Evolutionary conservation across 2,797 vertebrate genomes (phyloP).

Genomic region (Acanthurus lineatus): DNA sequence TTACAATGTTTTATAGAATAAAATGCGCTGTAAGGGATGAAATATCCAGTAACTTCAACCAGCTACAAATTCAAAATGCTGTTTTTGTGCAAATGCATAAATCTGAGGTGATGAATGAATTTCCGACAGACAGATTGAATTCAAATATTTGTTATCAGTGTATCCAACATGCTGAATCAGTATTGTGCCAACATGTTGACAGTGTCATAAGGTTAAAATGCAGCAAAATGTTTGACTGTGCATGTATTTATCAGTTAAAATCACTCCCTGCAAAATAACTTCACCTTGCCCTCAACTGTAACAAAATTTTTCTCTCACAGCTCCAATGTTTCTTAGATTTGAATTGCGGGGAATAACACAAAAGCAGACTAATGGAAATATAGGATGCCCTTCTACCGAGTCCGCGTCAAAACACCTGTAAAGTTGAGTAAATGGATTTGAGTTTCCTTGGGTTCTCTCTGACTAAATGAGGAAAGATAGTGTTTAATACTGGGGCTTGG

Average conservation of each 20-base stretch:
- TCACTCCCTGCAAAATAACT: slow-evolving; percentile 24
- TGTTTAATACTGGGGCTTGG: slow-evolving; percentile 74
- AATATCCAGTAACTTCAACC: too few relatives aligned
- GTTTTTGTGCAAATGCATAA: too few relatives aligned
- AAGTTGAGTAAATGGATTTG: slow-evolving; percentile 67
- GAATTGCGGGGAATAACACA: slow-evolving; percentile 16
- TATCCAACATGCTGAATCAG: slow-evolving; percentile 26
- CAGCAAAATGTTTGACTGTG: background rate
- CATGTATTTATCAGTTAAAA: slow-evolving; percentile 27
- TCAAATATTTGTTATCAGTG: too few relatives aligned
- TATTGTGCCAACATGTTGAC: slow-evolving; percentile 26
- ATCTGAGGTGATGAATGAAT: too few relatives aligned
- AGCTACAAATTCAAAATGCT: too few relatives aligned
- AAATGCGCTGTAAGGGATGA: too few relatives aligned
- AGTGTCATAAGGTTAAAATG: slow-evolving; percentile 37
- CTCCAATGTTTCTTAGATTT: slow-evolving; percentile 24
- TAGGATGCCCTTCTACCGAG: slow-evolving; percentile 37
- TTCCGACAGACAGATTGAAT: too few relatives aligned
- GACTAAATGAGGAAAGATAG: slow-evolving; percentile 76
- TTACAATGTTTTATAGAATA: too few relatives aligned
- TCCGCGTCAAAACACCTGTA: slow-evolving; percentile 68
- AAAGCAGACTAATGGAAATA: slow-evolving; percentile 48
- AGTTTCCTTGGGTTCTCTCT: slow-evolving; percentile 70
- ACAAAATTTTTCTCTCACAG: slow-evolving; percentile 24
- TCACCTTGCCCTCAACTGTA: background rate